These are phyloP conservation scores for Eupleurogrammus muticus DNA, from an alignment of 2,797 vertebrate genomes.

Conservation along the genomic window DNA sequence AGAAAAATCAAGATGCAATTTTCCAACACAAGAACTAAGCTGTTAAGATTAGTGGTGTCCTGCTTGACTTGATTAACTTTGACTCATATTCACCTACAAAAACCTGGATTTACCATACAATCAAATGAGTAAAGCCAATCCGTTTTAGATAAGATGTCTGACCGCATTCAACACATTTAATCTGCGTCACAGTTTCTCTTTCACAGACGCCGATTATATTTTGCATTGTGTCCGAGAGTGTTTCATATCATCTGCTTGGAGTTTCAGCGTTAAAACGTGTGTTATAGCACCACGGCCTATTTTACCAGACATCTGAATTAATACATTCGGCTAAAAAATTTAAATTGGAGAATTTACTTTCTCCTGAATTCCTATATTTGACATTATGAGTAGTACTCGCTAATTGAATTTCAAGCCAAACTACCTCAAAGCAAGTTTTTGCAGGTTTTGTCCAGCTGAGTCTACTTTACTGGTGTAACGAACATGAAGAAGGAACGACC, in stretches of 20 bases:
- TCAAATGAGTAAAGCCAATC: background rate
- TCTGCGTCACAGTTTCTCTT: no score
- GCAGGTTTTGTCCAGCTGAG: no score
- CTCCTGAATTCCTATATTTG: no score
- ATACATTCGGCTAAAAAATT: background rate
- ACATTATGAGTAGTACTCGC: no score
- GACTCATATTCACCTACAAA: background rate
- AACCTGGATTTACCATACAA: background rate
- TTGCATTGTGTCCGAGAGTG: background rate
- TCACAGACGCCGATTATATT: background rate
- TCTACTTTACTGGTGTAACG: no score
- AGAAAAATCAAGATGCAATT: background rate
- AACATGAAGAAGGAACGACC: no score
- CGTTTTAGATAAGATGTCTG: background rate
- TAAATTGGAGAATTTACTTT: background rate
- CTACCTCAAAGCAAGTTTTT: background rate
- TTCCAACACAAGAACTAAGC: background rate
- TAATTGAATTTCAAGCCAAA: background rate
- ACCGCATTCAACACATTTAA: background rate
- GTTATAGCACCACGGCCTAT: background rate
- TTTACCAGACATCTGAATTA: background rate
- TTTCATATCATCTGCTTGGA: background rate
- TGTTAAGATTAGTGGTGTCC: background rate
- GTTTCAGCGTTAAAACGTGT: background rate
- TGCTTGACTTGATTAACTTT: background rate